Evolutionary conservation across 2,888 invertebrate genomes (phyloP), one percentile per base, ranked within the genome.

Genomic region (Stenichneumon culpator): DNA sequence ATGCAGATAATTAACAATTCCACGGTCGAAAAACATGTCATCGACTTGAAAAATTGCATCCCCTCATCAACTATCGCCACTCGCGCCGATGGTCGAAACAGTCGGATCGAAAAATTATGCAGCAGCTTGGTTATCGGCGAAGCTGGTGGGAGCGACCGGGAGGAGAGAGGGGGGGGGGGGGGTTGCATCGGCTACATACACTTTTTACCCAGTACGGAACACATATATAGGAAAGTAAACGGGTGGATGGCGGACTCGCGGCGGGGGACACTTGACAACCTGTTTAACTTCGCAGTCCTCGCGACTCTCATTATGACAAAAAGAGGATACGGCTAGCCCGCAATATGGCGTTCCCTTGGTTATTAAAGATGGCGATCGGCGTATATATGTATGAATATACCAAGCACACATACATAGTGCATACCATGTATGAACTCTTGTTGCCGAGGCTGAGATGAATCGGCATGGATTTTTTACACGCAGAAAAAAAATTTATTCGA

Each of bases 321-420:
- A 91, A 91, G 91, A 91, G 89, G 87, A 92, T 86, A 88, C 88
- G 28, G 52, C 32, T 70, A 88, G 87, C 88, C 89, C 84, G 88
- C 90, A 90, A 89, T 91, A 92, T 91, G 90, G 91, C 91, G 92
- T 86, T 84, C 81, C 87, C 83, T 89, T 86, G 91, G 90, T 93
- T 92, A 93, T 93, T 92, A 93, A 93, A 92, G 92, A 93, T 93
- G 92, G 92, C 92, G 91, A 82, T 72, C 25, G 19, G 36, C 44
- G 19, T n/a, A 3, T 70, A 69, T 11, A n/a, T 65, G 36, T 36
- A 65, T n/a, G 36, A 19, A 65, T 36, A 16, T 60, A 60, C 22
- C 16, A 60, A 60, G 14, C 60, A 9, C 16, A 60, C 28, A n/a
- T n/a, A 16, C 32, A 16, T n/a, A 7, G 60, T 57, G 25, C 25